Base-by-base conservation (phyloP, 2,888 invertebrate species). In the Clitarchus hookeri region DNA sequence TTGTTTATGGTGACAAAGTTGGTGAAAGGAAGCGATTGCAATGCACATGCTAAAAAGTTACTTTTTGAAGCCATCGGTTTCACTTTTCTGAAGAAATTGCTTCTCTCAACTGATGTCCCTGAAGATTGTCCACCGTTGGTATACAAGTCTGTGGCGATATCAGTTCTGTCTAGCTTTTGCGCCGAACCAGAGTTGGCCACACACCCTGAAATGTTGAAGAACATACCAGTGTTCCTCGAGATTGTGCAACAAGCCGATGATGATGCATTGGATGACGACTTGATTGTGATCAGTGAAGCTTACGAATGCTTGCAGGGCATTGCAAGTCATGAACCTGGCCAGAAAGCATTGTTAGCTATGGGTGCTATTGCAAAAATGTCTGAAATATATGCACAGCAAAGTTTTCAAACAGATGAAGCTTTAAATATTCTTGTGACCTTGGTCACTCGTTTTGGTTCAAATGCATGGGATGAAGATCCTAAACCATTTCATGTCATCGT, bases 1-100 rank as follows among this genome's bases (percentile, higher is more conserved):
- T 93, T 98, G 84, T 97, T 98, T 91, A 96, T 98, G 95, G 97
- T 98, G 85, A 97, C 98, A 4, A 98, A 98, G 91, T 92, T 97
- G 85, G 95, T 98, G 78, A 96, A 97, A 91, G 95, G 95, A 88
- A 96, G 96, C 90, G 96, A 97, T 90, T 96, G 97, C 90, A 94
- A 94, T 89, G 92, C 95, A 16, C 93, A 94, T n/a, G 91, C 91
- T 0, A 96, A 96, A 91, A 95, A 95, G 90, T 93, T 95, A 54
- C 93, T 98, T 4, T 97, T 98, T 90, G 97, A 98, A 92, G 96
- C 97, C 0, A 97, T 98, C 89, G 98, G 98, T 36, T 96, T 97
- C 89, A 94, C 95, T 88, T 98, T 98, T 91, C 91, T 98, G 84
- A 95, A 96, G 90, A 95, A 97, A 89, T 92, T 98, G 85, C 92